Conservation (phyloP, 2,888 invertebrate genomes). For the Erannis defoliaria region DNA sequence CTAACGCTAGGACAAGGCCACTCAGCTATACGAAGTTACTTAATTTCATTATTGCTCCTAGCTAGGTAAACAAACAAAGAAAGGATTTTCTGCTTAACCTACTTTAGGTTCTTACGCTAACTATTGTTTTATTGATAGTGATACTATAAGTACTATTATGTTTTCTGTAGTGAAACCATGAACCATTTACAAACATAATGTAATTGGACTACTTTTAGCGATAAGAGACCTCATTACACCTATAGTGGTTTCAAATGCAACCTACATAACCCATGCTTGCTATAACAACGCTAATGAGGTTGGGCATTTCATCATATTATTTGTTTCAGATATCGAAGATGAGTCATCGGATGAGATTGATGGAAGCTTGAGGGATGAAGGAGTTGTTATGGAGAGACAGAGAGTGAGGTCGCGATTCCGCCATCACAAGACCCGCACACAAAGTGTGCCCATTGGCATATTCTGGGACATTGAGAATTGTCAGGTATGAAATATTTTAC, state of each 20-base stretch:
- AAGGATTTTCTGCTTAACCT: neutral
- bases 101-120: too few relatives aligned
- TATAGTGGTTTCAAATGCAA: neutral
- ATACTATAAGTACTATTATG: too few relatives aligned
- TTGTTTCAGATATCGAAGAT: constrained; percentile 71
- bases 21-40: too few relatives aligned
- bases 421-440: constrained; percentile 70
- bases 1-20: too few relatives aligned
- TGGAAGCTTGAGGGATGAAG: constrained; percentile 66
- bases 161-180: neutral
- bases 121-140: too few relatives aligned
- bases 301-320: constrained; percentile 19
- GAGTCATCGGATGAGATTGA: constrained; percentile 77
- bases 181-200: constrained; percentile 7
- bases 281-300: neutral
- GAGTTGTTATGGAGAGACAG: constrained; percentile 64
- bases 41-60: too few relatives aligned
- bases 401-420: constrained; percentile 76
- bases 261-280: neutral
- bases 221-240: neutral
- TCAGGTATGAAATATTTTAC: constrained; percentile 88
- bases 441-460: constrained; percentile 90
- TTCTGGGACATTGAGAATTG: constrained; percentile 98
- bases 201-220: neutral
- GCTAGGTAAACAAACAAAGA: neutral